Conservation (phyloP, 2,113 vertebrate species). For the Solenodon paradoxus region DNA sequence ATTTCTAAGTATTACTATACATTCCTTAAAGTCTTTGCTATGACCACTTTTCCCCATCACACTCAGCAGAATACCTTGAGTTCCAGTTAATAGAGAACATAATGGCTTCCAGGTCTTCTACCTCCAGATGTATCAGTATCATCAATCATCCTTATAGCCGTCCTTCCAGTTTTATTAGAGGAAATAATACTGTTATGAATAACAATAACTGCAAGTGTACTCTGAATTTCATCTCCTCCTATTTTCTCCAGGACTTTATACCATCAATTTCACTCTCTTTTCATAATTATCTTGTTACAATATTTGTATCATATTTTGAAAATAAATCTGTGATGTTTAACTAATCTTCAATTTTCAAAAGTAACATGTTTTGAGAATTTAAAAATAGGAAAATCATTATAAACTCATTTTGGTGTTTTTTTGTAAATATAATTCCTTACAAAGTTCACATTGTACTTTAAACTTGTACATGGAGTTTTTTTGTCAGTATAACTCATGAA, state of each 20-base stretch:
- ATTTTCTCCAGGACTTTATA: neutral
- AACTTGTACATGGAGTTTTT: neutral
- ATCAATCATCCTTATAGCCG: constrained; percentile 45
- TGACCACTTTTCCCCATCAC: neutral
- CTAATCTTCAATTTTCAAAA: too few relatives aligned
- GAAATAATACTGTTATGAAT: neutral
- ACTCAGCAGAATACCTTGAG: constrained; percentile 21
- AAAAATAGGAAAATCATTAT: neutral
- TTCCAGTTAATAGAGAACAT: constrained; percentile 46
- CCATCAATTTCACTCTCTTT: neutral
- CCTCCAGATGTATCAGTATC: neutral
- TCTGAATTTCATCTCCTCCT: neutral
- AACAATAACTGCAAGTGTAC: neutral
- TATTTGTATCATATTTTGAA: neutral
- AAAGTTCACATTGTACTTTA: neutral
- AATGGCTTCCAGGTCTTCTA: constrained; percentile 38
- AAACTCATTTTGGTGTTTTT: neutral
- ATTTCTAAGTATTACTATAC: constrained; percentile 16
- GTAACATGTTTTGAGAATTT: neutral
- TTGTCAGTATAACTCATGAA: neutral
- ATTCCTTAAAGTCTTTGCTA: neutral
- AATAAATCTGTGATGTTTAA: neutral
- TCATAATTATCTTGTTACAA: neutral
- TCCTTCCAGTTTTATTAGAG: neutral
- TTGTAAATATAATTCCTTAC: neutral